Conservation (phyloP, 1,140 invertebrate species). For the Heterodera schachtii region DNA sequence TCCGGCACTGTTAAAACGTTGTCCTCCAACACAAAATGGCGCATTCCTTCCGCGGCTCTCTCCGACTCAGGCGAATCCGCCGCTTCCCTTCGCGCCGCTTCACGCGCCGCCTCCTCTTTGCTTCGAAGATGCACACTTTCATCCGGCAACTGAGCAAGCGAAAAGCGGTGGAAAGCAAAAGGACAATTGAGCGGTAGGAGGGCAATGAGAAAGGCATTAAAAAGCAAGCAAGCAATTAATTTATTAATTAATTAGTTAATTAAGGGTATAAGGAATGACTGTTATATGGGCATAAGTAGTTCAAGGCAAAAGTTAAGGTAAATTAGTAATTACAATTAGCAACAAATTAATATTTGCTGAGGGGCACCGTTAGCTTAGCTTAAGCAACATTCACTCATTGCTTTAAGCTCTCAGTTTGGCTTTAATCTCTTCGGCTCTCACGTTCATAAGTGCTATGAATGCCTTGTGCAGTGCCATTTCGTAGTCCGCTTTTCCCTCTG, state of each 20-base stretch:
- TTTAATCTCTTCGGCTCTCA: too few species aligned
- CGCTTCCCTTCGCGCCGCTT: background rate
- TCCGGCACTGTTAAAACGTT: slow-evolving; percentile 55
- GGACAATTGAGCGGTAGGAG: slow-evolving; percentile 21
- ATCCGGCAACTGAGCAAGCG: slow-evolving; percentile 36
- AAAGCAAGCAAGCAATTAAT: background rate
- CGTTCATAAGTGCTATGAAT: slow-evolving; percentile 81
- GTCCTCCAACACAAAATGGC: slow-evolving; percentile 51
- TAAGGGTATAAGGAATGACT: slow-evolving; percentile 29
- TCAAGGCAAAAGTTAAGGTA: too few species aligned
- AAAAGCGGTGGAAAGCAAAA: slow-evolving; percentile 20
- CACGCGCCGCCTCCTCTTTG: slow-evolving; percentile 51
- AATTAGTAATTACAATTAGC: too few species aligned
- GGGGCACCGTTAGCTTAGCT: too few species aligned
- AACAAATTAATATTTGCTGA: too few species aligned
- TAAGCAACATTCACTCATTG: too few species aligned
- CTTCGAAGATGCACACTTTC: slow-evolving; percentile 44
- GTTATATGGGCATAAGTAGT: too few species aligned
- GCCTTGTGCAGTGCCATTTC: slow-evolving; percentile 83
- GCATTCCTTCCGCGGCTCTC: slow-evolving; percentile 31
- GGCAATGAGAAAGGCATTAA: background rate
- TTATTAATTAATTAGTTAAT: background rate
- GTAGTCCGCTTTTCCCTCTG: slow-evolving; percentile 90
- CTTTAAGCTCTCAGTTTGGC: too few species aligned
- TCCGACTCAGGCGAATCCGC: slow-evolving; percentile 21